Base-by-base conservation (phyloP, 2,888 invertebrate species). In the Harmothoe impar region DNA sequence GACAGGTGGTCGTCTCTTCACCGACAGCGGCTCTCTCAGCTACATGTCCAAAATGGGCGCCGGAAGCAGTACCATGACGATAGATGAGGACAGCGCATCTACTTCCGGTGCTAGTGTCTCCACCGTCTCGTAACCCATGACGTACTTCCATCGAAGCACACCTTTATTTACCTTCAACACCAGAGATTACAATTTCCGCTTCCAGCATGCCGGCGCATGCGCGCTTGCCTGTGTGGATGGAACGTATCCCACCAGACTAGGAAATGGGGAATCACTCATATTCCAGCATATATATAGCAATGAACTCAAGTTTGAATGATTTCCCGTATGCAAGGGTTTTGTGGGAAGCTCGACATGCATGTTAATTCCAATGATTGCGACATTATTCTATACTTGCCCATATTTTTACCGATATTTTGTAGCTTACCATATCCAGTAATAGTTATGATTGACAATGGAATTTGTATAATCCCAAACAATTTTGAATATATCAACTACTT, bases 21-120 rank as follows among this genome's bases (percentile, higher is more conserved):
- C 54, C 15, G 86, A 86, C 86, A 86, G 25, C 54, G 86, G 86
- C 0, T 86, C 86, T 0, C 86, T 86, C 5, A 86, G 86, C 56
- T 86, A 54, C 86, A 86, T 86, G 86, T 86, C 86, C 17, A 12
- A 29, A 7, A 84, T 84, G 84, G 25, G 5, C n/a, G 86, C 29
- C 12, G 86, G 29, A 15, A n/a, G n/a, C n/a, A 52, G 52, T 23
- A 17, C 35, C 15, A 52, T 15, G 0, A 51, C 84, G 5, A 7
- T 84, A 23, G 86, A 86, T 23, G 86, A 86, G 0, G 86, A 86
- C 86, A 29, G 0, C 52, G 29, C 52, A 10, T 86, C 86, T 29
- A 31, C 43, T 33, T 77, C 77, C 77, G 84, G 51, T 17, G 29
- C 85, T n/a, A 85, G 85, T 25, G 56, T 86, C 12, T 12, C 52